phyloP scores from a whole-genome alignment of 2,888 invertebrate species.

The Eutolmus rufibarbis region DNA sequence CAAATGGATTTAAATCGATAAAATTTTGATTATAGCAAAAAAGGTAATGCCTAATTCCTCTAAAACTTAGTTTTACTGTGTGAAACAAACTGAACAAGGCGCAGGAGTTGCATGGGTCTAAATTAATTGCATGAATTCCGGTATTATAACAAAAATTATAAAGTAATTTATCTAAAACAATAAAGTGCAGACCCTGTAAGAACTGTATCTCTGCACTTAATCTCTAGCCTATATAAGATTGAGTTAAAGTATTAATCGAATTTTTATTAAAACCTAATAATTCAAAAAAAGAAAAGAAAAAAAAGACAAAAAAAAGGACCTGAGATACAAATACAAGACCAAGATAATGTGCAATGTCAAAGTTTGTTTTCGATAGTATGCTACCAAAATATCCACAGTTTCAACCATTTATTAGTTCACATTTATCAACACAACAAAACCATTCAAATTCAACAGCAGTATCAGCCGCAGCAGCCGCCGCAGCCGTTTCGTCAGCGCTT shows the following conservation, averaged over 20 bases:
- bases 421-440: conserved; percentile 65
- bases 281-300: conserved; percentile 15
- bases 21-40: background rate
- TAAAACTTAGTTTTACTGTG: conserved; percentile 27
- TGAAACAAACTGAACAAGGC: background rate
- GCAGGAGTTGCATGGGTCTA: conserved; percentile 19
- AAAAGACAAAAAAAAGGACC: conserved; percentile 46
- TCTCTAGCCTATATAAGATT: background rate
- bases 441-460: conserved; percentile 76
- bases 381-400: conserved; percentile 90
- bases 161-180: background rate
- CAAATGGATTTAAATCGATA: conserved; percentile 12
- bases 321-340: conserved; percentile 51
- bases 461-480: conserved; percentile 60
- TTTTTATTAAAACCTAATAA: background rate
- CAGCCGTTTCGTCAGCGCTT: conserved; percentile 56
- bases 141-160: background rate
- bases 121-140: conserved; percentile 15
- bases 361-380: conserved; percentile 98
- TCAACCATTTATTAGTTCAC: conserved; percentile 67
- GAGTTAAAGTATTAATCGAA: conserved; percentile 16
- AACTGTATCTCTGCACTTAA: background rate
- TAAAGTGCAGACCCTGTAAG: background rate
- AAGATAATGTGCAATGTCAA: conserved; percentile 82
- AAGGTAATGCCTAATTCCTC: conserved; percentile 26